Conservation (phyloP, 2,113 vertebrate genomes). For the Nerophis ophidion region DNA sequence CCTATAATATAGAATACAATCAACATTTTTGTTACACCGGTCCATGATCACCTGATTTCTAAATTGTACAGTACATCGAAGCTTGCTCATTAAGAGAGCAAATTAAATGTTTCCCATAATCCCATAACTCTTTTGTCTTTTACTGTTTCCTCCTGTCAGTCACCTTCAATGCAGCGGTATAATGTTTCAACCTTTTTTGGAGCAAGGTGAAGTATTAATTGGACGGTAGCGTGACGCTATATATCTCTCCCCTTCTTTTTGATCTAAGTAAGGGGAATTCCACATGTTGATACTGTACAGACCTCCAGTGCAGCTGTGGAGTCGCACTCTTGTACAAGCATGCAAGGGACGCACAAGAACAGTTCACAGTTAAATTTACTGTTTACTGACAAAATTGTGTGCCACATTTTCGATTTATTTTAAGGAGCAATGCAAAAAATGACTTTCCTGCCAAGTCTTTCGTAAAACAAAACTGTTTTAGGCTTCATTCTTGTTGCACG, state of each 20-base stretch:
- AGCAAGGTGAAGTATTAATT: slow-evolving; percentile 64
- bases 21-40: slow-evolving; percentile 40
- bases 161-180: slow-evolving; percentile 13
- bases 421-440: no score
- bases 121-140: slow-evolving; percentile 19
- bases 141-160: slow-evolving; percentile 39
- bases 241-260: slow-evolving; percentile 55
- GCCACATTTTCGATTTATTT: no score
- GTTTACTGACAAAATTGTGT: no score
- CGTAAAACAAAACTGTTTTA: no score
- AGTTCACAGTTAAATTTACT: background rate
- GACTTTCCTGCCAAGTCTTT: no score
- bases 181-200: slow-evolving; percentile 35
- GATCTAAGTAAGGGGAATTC: slow-evolving; percentile 81
- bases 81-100: slow-evolving; percentile 13
- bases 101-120: slow-evolving; percentile 17
- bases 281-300: slow-evolving; percentile 71
- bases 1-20: slow-evolving; percentile 38
- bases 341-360: background rate
- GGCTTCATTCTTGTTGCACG: no score
- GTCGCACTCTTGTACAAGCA: background rate
- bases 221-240: slow-evolving; percentile 46
- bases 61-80: slow-evolving; percentile 12
- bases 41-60: slow-evolving; percentile 34
- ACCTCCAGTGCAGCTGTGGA: slow-evolving; percentile 69